Evolutionary conservation across 2,888 invertebrate species (phyloP).

Genomic region (Philopedon plagiatum): DNA sequence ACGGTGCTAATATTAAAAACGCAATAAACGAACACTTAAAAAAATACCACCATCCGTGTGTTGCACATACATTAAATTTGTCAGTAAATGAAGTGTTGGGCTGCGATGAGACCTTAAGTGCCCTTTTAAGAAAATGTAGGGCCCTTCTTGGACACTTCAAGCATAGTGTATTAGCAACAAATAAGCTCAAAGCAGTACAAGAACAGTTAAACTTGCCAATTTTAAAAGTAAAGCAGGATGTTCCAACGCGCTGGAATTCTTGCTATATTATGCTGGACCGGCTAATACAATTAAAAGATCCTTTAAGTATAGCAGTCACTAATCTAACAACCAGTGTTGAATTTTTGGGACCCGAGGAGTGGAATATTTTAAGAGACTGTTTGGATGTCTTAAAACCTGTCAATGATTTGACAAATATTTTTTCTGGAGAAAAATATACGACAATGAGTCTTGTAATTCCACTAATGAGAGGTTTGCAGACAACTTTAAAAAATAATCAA

Average conservation of each 20-base stretch:
- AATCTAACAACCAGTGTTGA: neutral
- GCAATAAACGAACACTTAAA: constrained; percentile 43
- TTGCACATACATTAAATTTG: constrained; percentile 54
- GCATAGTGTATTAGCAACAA: constrained; percentile 7
- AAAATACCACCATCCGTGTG: constrained; percentile 57
- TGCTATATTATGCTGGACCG: constrained; percentile 29
- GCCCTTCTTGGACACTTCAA: constrained; percentile 24
- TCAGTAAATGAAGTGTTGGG: neutral
- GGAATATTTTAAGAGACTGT: neutral
- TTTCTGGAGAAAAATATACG: neutral
- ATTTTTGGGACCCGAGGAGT: neutral
- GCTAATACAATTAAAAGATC: constrained; percentile 1
- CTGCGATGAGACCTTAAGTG: neutral
- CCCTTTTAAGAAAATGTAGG: constrained; percentile 20
- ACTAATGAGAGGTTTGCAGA: constrained; percentile 35
- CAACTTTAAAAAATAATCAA: constrained; percentile 19
- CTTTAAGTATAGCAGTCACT: neutral
- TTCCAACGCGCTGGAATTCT: constrained; percentile 28
- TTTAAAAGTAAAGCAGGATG: constrained; percentile 26
- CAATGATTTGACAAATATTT: neutral
- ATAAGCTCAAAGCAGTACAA: neutral
- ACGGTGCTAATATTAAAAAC: constrained; percentile 50
- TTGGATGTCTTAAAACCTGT: neutral
- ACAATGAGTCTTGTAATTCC: neutral
- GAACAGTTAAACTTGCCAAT: neutral